These are phyloP conservation scores for Rhineura floridana DNA, from an alignment of 2,113 vertebrate genomes.

Conservation along the genomic window DNA sequence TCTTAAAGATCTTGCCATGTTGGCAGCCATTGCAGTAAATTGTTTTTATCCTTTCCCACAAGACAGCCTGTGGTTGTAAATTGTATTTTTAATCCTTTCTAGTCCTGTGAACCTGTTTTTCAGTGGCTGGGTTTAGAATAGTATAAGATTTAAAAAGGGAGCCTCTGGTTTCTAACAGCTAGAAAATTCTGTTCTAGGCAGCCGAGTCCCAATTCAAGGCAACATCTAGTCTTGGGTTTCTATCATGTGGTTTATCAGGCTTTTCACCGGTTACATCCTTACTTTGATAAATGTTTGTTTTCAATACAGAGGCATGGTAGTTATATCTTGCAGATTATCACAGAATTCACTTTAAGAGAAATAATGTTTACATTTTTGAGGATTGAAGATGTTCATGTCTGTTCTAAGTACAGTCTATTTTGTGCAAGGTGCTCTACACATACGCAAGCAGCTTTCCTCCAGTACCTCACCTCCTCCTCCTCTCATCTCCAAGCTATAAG, in stretches of 20 bases:
- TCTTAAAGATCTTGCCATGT: background rate
- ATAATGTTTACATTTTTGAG: background rate
- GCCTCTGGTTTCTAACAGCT: background rate
- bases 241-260: background rate
- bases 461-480: background rate
- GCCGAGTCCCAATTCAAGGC: background rate
- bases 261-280: background rate
- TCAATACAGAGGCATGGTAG: no score
- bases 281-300: background rate
- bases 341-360: background rate
- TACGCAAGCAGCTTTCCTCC: background rate
- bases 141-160: background rate
- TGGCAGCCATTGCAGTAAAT: no score
- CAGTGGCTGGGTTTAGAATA: background rate
- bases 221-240: no score
- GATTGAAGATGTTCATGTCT: background rate
- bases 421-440: background rate
- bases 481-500: background rate
- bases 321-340: background rate
- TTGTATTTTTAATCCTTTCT: background rate
- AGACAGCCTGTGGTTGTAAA: background rate
- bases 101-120: background rate
- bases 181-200: background rate
- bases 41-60: no score
- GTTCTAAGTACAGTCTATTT: background rate